Evolutionary conservation across 1,140 invertebrate species (phyloP).

Genomic region (Drosophila seguyi): DNA sequence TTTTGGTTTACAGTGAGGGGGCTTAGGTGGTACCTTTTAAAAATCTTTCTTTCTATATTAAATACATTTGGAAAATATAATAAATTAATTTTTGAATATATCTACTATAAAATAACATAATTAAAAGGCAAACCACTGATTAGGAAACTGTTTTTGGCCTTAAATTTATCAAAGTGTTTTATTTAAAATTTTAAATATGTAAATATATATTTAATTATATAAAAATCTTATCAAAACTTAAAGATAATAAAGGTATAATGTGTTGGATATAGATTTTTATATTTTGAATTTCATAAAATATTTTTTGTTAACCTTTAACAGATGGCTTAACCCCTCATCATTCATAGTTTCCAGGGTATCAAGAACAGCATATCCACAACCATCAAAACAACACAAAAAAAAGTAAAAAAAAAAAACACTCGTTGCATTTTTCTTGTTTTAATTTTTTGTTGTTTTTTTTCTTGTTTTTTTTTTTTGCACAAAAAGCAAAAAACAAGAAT

Average conservation of each 20-base stretch:
- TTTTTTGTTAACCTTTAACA: background rate
- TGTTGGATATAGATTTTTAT: too few relatives aligned
- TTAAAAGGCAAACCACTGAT: background rate
- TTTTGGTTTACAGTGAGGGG: background rate
- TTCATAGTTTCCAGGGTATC: conserved; percentile 50
- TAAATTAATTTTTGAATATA: background rate
- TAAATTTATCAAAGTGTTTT: background rate
- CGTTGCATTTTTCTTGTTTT: conserved; percentile 52
- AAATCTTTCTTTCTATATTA: conserved; percentile 36
- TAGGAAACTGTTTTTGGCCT: background rate
- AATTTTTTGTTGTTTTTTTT: conserved; percentile 18
- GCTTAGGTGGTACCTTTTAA: conserved; percentile 4
- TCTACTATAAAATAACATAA: background rate
- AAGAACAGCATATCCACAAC: conserved; percentile 54
- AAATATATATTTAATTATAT: too few relatives aligned
- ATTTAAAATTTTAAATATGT: background rate
- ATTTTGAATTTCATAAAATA: too few relatives aligned
- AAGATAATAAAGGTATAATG: background rate
- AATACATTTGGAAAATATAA: too few relatives aligned
- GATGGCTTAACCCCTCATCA: background rate
- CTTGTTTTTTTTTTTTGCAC: conserved; percentile 16
- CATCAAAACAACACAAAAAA: conserved; percentile 53
- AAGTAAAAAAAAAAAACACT: conserved; percentile 45
- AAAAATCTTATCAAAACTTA: background rate
- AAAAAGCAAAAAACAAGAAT: conserved; percentile 60